Base-by-base conservation (phyloP, 64 coral and sea anemone genomes). In the Montipora foliosa region DNA sequence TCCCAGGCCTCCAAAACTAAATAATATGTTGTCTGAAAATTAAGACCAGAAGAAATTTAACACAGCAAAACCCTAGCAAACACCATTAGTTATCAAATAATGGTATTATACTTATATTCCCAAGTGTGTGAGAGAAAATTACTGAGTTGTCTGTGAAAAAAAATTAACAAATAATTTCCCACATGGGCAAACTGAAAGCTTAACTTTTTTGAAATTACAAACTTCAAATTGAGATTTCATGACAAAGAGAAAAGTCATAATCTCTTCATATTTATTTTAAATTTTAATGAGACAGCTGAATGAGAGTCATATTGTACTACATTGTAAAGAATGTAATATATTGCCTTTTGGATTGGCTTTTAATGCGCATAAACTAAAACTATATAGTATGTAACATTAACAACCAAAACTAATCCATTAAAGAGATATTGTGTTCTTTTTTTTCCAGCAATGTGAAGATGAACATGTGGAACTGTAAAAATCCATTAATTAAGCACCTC, bases 21-120 rank as follows among this genome's bases (percentile, higher is more conserved):
- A 51, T 74, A 80, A 64, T 98, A 98, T 72, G 93, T 95, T 16
- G 93, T 98, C 96, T 98, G 85, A 71, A 71, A 95, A 92, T 75
- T 6, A 57, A 12, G 81, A 79, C 1, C 15, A 82, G 45, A 95
- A 49, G 0, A 77, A 8, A 16, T 11, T 16, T 29, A 52, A 44
- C 8, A 21, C 19, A 71, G 82, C 47, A 50, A 71, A 86, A 21
- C 44, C 82, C 49, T 67, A 60, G 46, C 81, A 45, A 46, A 84
- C 29, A 19, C 2, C 13, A 67, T 5, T 67, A 66, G 47, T 3
- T 6, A 24, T 84, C 11, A 9, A 4, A 8, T 47, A 47, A 68
- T 84, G 59, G 67, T 60, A 84, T 46, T 84, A 55, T 55, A 7
- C 10, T 55, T 5, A 7, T 10, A 55, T 55, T 55, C 52, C 52